Base-by-base conservation (phyloP, 2,888 invertebrate species). In the Petrophora chlorosata region DNA sequence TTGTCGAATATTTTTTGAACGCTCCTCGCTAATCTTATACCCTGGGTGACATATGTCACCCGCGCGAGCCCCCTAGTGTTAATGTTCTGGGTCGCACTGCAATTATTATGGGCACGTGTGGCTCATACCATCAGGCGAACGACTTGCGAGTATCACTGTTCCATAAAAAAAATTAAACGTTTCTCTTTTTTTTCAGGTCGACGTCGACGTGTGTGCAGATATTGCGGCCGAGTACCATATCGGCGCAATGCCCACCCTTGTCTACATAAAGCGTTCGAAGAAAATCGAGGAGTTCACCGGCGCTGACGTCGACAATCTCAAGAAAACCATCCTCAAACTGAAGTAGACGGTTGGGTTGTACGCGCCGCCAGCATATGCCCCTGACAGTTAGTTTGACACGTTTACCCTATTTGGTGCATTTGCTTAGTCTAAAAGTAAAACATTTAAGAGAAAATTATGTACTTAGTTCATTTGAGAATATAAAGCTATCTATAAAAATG, bases 221-320 rank as follows among this genome's bases (percentile, higher is more conserved):
- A 88, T 97, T 47, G 95, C 96, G 2, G 89, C 92, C 56, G 92
- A 94, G 65, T 97, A 96, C 88, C 92, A 94, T 72, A 93, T 97
- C 71, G 91, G 92, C 63, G 95, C 96, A 42, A 97, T 97, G 97
- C 97, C 97, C 29, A 97, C 97, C 2, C 97, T 98, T 77, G 89
- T 97, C 9, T 97, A 97, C 82, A 89, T 97, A 59, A 97, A 96
- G 85, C 93, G 92, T 66, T 88, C 91, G 48, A 76, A 91, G 71
- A 92, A 92, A 75, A 83, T 96, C 38, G 92, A 94, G 5, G 92
- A 92, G 59, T 96, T 97, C 85, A 93, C 95, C 47, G 97, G 97
- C 10, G 96, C 96, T 19, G 96, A 95, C 74, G 92, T 91, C 39
- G 93, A 93, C 16, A 95, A 93, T 82, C 86, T 97, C 40, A 91